Base-by-base conservation (phyloP, 2,113 vertebrate species). In the Pampusana beccarii region DNA sequence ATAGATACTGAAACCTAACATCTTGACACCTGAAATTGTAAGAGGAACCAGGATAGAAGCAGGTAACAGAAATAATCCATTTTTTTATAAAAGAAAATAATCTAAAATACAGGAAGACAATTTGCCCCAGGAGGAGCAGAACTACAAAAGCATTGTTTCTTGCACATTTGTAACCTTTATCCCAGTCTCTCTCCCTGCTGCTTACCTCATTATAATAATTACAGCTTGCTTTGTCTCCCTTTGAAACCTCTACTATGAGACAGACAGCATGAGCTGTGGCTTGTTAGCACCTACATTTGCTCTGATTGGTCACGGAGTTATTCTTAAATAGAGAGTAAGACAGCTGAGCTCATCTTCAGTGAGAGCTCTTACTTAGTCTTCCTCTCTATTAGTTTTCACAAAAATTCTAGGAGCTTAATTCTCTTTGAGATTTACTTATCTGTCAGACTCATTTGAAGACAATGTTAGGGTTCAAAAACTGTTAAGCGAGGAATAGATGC, bases 161-260 rank as follows among this genome's bases (percentile, higher is more conserved):
- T 66, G 64, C 53, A 83, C 46, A 73, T 88, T 81, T 79, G 16
- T 61, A 80, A 88, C 72, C 64, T 92, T 84, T 86, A 64, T 74
- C 29, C 69, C 80, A 38, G 3, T 48, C 19, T 67, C 29, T 91
- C 29, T 88, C 34, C 54, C 61, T 87, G 53, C 38, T 86, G 34
- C 83, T 86, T 92, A 74, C 46, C 34, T 95, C 33, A 40, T 86
- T 86, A 62, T 29, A 33, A 77, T 88, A 91, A 88, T 71, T 80
- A 73, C 46, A 79, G 64, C 46, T 95, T 80, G 60, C 86, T 83
- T 60, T 80, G 56, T 44, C 56, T 86, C 50, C 8, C 64, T 79
- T 93, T 93, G 92, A 91, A 78, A 78, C 14, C 31, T 86, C 29
- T 29, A n/a, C 61, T 44, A 19, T 14, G 65, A 48, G 51, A 91